phyloP scores from a whole-genome alignment of 1,140 invertebrate species.

The Leptestheria dahalacensis region DNA sequence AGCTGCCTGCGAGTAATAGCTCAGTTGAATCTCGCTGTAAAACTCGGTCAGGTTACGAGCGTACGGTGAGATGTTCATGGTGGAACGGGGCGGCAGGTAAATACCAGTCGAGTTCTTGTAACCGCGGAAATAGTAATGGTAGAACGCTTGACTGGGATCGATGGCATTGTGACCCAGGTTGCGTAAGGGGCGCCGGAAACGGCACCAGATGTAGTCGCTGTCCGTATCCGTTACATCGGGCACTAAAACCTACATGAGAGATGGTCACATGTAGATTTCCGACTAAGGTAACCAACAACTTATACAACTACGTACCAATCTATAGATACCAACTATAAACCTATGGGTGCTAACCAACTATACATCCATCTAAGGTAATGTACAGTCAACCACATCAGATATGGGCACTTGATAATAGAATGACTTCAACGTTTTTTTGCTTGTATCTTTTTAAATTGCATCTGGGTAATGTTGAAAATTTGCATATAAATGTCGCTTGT shows the following conservation, averaged over 20 bases:
- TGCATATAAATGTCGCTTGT: too few relatives aligned
- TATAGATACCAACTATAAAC: too few relatives aligned
- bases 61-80: slow-evolving; percentile 7
- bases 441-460: too few relatives aligned
- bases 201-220: slow-evolving; percentile 13
- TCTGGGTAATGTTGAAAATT: too few relatives aligned
- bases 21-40: slow-evolving; percentile 11
- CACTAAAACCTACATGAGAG: slow-evolving; percentile 8
- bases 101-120: slow-evolving; percentile 10
- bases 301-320: too few relatives aligned
- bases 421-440: too few relatives aligned
- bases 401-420: too few relatives aligned
- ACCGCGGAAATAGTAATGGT: slow-evolving; percentile 15
- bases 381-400: too few relatives aligned
- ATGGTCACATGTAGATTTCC: background rate
- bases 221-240: slow-evolving; percentile 16
- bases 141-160: slow-evolving; percentile 7
- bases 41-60: slow-evolving; percentile 10
- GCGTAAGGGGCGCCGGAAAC: slow-evolving; percentile 14
- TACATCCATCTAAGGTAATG: too few relatives aligned
- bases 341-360: too few relatives aligned
- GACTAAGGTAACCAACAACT: too few relatives aligned
- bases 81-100: slow-evolving; percentile 7
- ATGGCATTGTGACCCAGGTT: background rate
- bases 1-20: background rate